Conservation (phyloP, 2,797 vertebrate genomes). For the Emys orbicularis region DNA sequence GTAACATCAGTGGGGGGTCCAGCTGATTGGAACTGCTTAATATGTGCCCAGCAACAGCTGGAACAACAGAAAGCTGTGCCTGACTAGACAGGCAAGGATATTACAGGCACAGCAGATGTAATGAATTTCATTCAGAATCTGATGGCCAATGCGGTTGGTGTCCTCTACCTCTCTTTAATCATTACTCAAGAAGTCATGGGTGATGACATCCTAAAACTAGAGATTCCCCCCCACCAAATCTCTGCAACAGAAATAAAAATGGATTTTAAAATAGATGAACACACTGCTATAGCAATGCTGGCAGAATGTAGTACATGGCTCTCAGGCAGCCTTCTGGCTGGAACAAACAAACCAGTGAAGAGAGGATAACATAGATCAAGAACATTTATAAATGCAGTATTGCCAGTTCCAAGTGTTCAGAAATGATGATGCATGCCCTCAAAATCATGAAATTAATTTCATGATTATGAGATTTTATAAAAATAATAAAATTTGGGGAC, state of each 20-base stretch:
- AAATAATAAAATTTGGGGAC: neutral
- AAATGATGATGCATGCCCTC: neutral
- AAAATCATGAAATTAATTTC: neutral
- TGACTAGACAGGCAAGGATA: neutral
- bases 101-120: constrained; percentile 52
- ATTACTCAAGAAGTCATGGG: constrained; percentile 58
- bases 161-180: constrained; percentile 66
- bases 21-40: constrained; percentile 72
- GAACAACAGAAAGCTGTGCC: constrained; percentile 70
- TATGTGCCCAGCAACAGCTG: constrained; percentile 76
- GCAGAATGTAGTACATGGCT: constrained; percentile 7
- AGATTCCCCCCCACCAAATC: constrained; percentile 10
- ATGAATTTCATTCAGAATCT: constrained; percentile 70
- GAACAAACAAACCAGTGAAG: neutral
- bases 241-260: constrained; percentile 8
- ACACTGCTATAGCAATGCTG: constrained; percentile 20
- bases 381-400: neutral
- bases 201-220: constrained; percentile 29
- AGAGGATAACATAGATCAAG: neutral
- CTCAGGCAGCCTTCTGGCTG: neutral
- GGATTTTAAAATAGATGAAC: constrained; percentile 7
- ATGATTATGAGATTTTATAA: neutral
- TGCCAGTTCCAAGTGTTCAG: neutral
- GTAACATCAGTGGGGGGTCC: constrained; percentile 61
- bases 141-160: constrained; percentile 67